Percentiles rank a stretch among this genome's conserved stretches.
Evolutionary conservation across 1,140 invertebrate species (phyloP).

Genomic region (Brachystomella parvula): DNA sequence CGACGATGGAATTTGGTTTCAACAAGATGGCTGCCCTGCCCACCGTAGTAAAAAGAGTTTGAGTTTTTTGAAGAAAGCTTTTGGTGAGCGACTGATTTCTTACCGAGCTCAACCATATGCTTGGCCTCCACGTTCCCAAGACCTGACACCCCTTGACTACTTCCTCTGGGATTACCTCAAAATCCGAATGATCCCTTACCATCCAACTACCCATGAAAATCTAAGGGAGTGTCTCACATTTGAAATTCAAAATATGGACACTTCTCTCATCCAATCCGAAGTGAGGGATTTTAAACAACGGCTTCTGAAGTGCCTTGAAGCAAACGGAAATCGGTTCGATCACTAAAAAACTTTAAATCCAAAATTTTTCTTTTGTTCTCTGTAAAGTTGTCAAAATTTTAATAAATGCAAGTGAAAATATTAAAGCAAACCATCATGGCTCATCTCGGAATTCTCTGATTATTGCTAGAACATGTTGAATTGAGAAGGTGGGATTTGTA

Average conservation of each 20-base stretch:
- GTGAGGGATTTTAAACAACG: conserved; percentile 17
- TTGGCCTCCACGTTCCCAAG: conserved; percentile 33
- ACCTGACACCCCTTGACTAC: conserved; percentile 36
- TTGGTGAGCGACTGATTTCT: conserved; percentile 25
- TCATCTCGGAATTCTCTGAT: no score
- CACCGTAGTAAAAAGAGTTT: conserved; percentile 19
- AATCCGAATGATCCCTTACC: conserved; percentile 5
- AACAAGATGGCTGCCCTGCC: conserved; percentile 32
- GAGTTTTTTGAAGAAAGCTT: conserved; percentile 17
- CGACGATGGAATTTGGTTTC: conserved; percentile 24
- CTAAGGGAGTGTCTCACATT: conserved; percentile 10
- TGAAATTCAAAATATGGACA: conserved; percentile 16
- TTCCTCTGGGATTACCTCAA: conserved; percentile 35
- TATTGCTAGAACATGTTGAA: no score
- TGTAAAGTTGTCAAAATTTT: no score
- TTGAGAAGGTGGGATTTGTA: no score
- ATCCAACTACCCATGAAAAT: conserved; percentile 7
- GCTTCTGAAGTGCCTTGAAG: conserved; percentile 21
- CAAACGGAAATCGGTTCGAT: conserved; percentile 25
- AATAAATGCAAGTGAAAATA: no score
- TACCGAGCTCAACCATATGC: conserved; percentile 3
- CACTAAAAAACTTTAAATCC: background rate
- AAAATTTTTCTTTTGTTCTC: background rate
- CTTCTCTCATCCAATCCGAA: conserved; percentile 4
- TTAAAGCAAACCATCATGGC: no score